Percentiles rank a stretch among this genome's conserved stretches.
Evolutionary conservation across 2,797 vertebrate genomes (phyloP).

Genomic region (Gobio occitaniae): DNA sequence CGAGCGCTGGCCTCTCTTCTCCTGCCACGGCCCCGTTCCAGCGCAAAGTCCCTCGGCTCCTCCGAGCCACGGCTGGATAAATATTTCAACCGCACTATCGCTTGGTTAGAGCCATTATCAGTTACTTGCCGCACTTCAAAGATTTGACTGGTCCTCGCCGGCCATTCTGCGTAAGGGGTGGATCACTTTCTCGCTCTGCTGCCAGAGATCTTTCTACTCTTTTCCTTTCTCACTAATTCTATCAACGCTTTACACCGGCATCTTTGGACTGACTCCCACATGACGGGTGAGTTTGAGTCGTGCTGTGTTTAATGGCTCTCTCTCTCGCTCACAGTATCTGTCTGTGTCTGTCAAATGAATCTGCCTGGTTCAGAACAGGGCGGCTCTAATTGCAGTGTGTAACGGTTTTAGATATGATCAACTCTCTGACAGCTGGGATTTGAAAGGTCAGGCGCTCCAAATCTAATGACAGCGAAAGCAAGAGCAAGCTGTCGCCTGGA

Average conservation of each 20-base stretch:
- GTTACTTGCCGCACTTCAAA: constrained; percentile 25
- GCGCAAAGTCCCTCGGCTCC: not conserved
- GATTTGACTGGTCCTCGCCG: constrained; percentile 25
- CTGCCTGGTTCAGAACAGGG: constrained; percentile 40
- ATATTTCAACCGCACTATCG: constrained; percentile 25
- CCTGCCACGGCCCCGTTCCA: constrained; percentile 1
- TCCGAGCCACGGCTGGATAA: constrained; percentile 12
- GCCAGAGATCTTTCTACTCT: constrained; percentile 29
- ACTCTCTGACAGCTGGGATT: constrained; percentile 55
- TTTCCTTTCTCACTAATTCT: constrained; percentile 13
- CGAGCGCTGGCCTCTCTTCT: constrained; percentile 21
- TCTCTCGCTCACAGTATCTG: constrained; percentile 40
- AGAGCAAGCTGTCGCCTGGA: constrained; percentile 47
- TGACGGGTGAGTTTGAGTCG: constrained; percentile 42
- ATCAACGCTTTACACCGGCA: constrained; percentile 2
- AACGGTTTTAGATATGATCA: constrained; percentile 58
- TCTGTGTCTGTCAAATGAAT: constrained; percentile 37
- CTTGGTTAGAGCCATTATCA: constrained; percentile 27
- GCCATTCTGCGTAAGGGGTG: constrained; percentile 29
- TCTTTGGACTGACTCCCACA: constrained; percentile 34
- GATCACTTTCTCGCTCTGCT: constrained; percentile 10
- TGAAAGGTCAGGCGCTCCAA: constrained; percentile 54
- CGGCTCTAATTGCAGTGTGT: constrained; percentile 55
- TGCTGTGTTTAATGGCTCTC: constrained; percentile 53
- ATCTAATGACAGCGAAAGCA: constrained; percentile 43